A percentile compares a stretch with the other conserved stretches of the same genome.
Conservation (phyloP, 2,888 invertebrate species). For the Himalopsyche japonica region DNA sequence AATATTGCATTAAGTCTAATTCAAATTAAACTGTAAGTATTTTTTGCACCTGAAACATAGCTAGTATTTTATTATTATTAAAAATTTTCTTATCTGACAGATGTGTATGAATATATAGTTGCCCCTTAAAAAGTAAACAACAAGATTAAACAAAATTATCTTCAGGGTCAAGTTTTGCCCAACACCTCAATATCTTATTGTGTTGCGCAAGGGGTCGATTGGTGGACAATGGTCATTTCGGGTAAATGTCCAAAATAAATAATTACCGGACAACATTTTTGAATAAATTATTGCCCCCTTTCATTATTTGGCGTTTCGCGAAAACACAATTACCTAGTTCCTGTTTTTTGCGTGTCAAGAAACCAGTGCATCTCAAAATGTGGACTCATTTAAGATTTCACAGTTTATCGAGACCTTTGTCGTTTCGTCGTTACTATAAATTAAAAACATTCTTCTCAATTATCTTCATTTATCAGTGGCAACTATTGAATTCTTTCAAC, state of each 20-base stretch:
- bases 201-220: not conserved
- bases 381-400: no score
- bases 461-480: no score
- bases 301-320: constrained; percentile 7
- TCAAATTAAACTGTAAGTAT: no score
- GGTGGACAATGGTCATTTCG: constrained; percentile 35
- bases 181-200: not conserved
- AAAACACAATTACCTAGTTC: constrained; percentile 13
- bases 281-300: constrained; percentile 6
- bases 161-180: not conserved
- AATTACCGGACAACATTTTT: constrained; percentile 20
- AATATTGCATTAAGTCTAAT: no score
- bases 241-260: constrained; percentile 35
- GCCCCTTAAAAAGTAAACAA: not conserved
- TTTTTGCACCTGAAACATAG: no score
- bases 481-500: no score
- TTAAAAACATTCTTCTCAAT: no score
- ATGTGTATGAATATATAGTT: not conserved
- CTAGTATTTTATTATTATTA: no score
- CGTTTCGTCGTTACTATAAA: no score
- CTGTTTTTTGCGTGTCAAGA: not conserved
- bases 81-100: not conserved
- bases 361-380: not conserved
- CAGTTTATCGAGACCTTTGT: no score
- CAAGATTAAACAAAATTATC: not conserved